A percentile compares a stretch with the other conserved stretches of the same genome.
These are phyloP conservation scores for Columba janthina DNA, from an alignment of 2,113 vertebrate genomes.

Conservation along the genomic window DNA sequence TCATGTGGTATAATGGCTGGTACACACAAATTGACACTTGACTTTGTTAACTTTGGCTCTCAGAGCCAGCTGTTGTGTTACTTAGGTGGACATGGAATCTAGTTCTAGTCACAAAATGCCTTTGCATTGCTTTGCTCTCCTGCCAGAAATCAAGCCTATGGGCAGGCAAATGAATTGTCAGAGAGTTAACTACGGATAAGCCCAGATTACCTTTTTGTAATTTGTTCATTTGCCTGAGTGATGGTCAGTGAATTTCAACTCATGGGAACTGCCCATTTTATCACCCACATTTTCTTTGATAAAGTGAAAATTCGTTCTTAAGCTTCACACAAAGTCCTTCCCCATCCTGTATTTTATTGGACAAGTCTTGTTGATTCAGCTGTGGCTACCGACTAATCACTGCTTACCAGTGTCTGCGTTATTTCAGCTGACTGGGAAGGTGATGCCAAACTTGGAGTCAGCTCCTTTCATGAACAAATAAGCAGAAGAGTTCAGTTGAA, in stretches of 20 bases:
- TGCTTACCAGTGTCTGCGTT: background rate
- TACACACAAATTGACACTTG: background rate
- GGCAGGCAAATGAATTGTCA: background rate
- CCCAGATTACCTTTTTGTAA: background rate
- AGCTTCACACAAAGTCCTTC: background rate
- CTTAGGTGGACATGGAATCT: background rate
- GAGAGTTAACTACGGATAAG: background rate
- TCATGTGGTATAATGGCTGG: background rate
- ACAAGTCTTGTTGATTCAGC: background rate
- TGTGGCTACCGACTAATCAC: background rate
- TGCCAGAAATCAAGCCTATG: background rate
- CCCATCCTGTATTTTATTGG: background rate
- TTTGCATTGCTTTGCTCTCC: background rate
- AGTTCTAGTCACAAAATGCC: background rate
- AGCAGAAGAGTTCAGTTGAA: background rate
- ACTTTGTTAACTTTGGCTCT: background rate
- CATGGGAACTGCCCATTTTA: background rate
- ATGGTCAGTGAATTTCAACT: background rate
- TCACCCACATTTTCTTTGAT: background rate
- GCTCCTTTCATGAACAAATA: background rate
- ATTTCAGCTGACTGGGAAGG: background rate
- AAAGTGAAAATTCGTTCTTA: background rate
- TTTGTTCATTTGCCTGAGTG: background rate
- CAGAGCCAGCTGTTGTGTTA: background rate
- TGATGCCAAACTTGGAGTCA: background rate